These are phyloP conservation scores for Biston stratarius DNA, from an alignment of 2,888 invertebrate species.

Conservation along the genomic window DNA sequence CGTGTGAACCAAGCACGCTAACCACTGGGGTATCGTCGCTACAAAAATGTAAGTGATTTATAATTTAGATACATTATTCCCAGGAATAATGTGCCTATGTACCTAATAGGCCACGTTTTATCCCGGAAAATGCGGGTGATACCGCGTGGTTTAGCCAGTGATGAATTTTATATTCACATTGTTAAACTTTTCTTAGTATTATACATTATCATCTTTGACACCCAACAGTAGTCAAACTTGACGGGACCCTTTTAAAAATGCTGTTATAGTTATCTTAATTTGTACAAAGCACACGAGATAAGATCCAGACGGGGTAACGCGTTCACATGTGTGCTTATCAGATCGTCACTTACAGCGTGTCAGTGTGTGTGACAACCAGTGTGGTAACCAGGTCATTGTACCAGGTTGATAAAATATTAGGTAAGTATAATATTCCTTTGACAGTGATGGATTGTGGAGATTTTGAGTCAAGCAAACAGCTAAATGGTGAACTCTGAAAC, in stretches of 20 bases:
- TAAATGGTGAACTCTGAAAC: conserved; percentile 68
- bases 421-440: conserved; percentile 58
- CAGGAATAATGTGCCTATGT: too few relatives aligned
- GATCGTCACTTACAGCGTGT: conserved; percentile 60
- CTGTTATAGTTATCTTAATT: conserved; percentile 51
- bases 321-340: conserved; percentile 65
- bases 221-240: conserved; percentile 3
- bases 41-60: too few relatives aligned
- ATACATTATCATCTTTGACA: too few relatives aligned
- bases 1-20: too few relatives aligned
- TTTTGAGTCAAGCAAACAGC: conserved; percentile 77
- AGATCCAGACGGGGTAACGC: conserved; percentile 53
- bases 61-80: too few relatives aligned
- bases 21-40: too few relatives aligned
- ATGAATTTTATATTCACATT: too few relatives aligned
- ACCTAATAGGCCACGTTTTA: too few relatives aligned
- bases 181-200: too few relatives aligned
- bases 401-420: conserved; percentile 70
- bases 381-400: conserved; percentile 78
- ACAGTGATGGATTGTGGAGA: conserved; percentile 83
- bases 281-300: conserved; percentile 76
- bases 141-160: too few relatives aligned
- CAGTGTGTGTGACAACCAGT: conserved; percentile 64
- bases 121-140: too few relatives aligned
- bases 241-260: conserved; percentile 30